These are phyloP conservation scores for Malthinus seriepunctatus DNA, from an alignment of 2,888 invertebrate species.

Conservation along the genomic window DNA sequence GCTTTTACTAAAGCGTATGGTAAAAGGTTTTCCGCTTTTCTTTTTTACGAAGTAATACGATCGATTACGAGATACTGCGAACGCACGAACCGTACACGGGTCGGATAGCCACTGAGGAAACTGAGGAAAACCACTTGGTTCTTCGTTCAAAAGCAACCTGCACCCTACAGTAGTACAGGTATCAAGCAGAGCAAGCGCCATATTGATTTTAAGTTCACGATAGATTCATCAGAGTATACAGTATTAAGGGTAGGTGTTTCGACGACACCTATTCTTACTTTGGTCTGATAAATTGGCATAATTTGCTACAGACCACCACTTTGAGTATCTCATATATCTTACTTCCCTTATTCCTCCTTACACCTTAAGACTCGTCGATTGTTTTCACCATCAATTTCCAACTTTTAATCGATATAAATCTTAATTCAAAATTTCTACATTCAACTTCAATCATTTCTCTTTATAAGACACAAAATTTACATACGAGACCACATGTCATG, in stretches of 20 bases:
- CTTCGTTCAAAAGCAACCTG: constrained; percentile 34
- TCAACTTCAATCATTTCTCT: too few relatives aligned
- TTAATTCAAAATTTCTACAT: too few relatives aligned
- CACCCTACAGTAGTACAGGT: constrained; percentile 43
- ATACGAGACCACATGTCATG: constrained; percentile 6
- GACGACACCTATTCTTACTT: constrained; percentile 35
- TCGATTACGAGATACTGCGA: constrained; percentile 47
- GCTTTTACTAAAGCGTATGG: neutral
- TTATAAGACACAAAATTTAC: too few relatives aligned
- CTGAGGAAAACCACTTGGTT: constrained; percentile 36
- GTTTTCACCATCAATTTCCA: constrained; percentile 3
- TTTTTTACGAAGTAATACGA: constrained; percentile 46
- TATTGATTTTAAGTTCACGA: constrained; percentile 52
- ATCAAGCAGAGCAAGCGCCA: constrained; percentile 54
- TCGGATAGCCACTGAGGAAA: constrained; percentile 52
- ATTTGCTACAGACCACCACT: constrained; percentile 31
- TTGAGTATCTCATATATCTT: constrained; percentile 34
- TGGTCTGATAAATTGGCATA: constrained; percentile 39
- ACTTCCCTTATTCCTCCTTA: constrained; percentile 11
- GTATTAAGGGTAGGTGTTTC: constrained; percentile 36
- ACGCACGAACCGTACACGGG: constrained; percentile 50
- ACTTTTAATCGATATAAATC: neutral
- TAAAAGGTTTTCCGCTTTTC: constrained; percentile 39
- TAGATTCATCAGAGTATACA: constrained; percentile 19
- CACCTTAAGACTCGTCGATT: constrained; percentile 6